These are phyloP conservation scores for Diceros bicornis DNA, from an alignment of 2,797 vertebrate species.

Conservation along the genomic window DNA sequence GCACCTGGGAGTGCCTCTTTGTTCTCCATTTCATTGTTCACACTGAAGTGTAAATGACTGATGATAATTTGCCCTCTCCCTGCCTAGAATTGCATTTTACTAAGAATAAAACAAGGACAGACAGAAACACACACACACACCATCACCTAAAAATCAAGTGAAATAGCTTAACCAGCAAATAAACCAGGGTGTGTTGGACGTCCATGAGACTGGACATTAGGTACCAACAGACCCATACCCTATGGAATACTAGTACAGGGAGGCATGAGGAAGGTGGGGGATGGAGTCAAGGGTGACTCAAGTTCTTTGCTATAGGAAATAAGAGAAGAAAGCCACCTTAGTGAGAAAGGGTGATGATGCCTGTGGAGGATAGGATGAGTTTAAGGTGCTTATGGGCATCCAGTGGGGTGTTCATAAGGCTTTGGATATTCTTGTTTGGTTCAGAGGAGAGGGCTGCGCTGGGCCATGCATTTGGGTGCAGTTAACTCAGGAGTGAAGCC, in stretches of 20 bases:
- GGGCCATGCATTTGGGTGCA: background rate
- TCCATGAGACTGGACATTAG: background rate
- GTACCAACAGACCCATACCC: background rate
- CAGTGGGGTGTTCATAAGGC: background rate
- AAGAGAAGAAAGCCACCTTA: background rate
- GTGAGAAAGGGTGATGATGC: background rate
- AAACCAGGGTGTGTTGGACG: background rate
- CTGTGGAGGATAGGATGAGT: background rate
- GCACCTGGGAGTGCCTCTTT: background rate
- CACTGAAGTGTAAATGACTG: conserved; percentile 29
- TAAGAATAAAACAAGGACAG: background rate
- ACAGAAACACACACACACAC: background rate
- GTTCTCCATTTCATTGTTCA: background rate
- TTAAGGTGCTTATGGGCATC: background rate
- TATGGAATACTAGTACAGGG: background rate
- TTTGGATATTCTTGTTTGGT: background rate
- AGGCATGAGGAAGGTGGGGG: background rate
- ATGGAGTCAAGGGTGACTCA: background rate
- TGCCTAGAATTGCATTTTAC: conserved; percentile 15
- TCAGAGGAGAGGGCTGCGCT: background rate
- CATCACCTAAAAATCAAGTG: background rate
- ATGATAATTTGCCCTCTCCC: background rate
- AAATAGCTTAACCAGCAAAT: background rate
- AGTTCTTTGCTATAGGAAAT: background rate
- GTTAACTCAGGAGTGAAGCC: background rate